Conservation (phyloP, 2,113 vertebrate species). For the Phaethornis superciliosus region DNA sequence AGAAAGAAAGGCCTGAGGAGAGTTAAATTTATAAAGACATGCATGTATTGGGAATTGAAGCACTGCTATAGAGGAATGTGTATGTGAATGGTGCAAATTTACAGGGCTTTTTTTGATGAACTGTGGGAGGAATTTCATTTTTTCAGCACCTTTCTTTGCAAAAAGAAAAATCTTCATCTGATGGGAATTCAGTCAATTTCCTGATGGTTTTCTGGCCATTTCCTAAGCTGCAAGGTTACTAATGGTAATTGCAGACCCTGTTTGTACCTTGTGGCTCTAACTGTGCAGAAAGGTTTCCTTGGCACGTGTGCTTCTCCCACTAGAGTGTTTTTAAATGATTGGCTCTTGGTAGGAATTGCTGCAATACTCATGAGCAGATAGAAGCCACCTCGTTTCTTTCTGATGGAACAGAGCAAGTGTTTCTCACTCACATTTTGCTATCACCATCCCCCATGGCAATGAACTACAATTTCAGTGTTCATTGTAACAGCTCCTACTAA, state of each 20-base stretch:
- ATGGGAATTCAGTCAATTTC: slow-evolving; percentile 75
- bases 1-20: neutral
- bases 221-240: slow-evolving; percentile 50
- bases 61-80: slow-evolving; percentile 46
- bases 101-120: slow-evolving; percentile 67
- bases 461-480: slow-evolving; percentile 11
- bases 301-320: neutral
- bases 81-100: slow-evolving; percentile 65
- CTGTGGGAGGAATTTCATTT: slow-evolving; percentile 68
- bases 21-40: slow-evolving; percentile 28
- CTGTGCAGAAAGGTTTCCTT: neutral
- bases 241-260: slow-evolving; percentile 59
- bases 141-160: slow-evolving; percentile 59
- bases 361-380: neutral
- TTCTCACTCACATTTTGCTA: neutral
- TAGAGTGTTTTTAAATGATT: neutral
- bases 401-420: neutral
- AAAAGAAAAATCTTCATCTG: slow-evolving; percentile 64
- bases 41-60: slow-evolving; percentile 30
- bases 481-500: neutral
- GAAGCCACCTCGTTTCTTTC: neutral
- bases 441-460: neutral
- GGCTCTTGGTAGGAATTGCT: neutral
- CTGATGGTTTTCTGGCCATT: slow-evolving; percentile 46
- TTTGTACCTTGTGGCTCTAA: slow-evolving; percentile 22